Evolutionary conservation across 2,113 vertebrate species (phyloP).

Genomic region (Phylloscopus trochilus): DNA sequence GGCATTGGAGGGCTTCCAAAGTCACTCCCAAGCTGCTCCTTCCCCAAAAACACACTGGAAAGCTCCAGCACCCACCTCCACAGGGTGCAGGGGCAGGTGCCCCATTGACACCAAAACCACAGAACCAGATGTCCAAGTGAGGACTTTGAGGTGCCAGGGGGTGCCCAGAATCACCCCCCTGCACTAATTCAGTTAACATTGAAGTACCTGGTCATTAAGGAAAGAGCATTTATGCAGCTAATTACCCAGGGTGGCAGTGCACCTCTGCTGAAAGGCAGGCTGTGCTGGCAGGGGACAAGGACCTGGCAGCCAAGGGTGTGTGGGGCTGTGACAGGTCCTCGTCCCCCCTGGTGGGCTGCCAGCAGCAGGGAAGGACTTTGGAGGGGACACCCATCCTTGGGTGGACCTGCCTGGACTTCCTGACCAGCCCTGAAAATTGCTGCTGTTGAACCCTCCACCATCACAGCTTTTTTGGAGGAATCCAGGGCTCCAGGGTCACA

Average conservation of each 20-base stretch:
- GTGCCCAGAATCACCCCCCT: neutral
- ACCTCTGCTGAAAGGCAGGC: neutral
- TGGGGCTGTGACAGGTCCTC: neutral
- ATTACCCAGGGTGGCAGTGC: neutral
- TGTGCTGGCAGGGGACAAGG: neutral
- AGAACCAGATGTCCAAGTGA: fast-evolving
- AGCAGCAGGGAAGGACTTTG: neutral
- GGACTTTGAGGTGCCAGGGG: fast-evolving
- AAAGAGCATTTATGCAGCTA: neutral
- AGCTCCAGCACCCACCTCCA: neutral
- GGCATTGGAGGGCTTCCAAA: neutral
- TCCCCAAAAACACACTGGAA: neutral
- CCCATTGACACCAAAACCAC: neutral
- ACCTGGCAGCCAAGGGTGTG: neutral
- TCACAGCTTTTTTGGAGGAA: neutral
- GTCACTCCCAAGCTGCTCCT: neutral
- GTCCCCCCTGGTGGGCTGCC: neutral
- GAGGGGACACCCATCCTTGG: neutral
- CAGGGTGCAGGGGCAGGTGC: neutral
- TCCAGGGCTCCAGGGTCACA: neutral
- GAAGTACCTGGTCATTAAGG: neutral
- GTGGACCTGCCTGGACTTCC: neutral
- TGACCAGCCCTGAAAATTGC: neutral
- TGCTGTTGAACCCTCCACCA: neutral
- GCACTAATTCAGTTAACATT: neutral